Evolutionary conservation across 1,140 invertebrate genomes (phyloP), one percentile per base, ranked within the genome.

Genomic region (Camponotus floridanus): DNA sequence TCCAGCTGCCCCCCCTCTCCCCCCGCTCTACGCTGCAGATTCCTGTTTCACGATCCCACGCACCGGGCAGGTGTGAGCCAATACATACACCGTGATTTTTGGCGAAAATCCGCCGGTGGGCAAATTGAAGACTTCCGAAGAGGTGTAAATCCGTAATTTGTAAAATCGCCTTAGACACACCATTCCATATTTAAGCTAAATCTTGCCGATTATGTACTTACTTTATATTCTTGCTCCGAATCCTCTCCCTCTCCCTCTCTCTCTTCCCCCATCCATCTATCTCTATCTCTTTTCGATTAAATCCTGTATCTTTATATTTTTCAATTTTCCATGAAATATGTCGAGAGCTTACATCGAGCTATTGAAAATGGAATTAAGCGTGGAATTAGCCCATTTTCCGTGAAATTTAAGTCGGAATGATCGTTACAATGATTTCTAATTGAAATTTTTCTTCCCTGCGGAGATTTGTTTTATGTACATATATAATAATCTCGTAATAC

Each of bases 331-430:
- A 26, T 64, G 26, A 76, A 76, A 76, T 45, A 59, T 45, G 42
- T 31, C 31, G 42, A 33, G 15, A 64, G 59, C 18, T 45, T 76
- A 76, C 31, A 45, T 39, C n/a, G n/a, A 26, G 36, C 13, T 76
- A 59, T 65, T 65, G 76, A 42, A 78, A 15, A 33, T 78, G 61
- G 42, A 21, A 64, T 78, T 78, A 64, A 26, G 2, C 18, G 15
- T 15, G 3, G 21, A 76, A 64, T 42, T 64, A 76, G 64, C 33
- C 18, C 59, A 33, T 48, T 65, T 64, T 33, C 9, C 39, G 11
- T 21, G n/a, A 39, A 61, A 76, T 42, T 76, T 61, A 26, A 76
- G 33, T 42, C 42, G 13, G n/a, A 78, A 48, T 15, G 8, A 13
- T 64, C 57, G 42, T 48, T 45, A 33, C 31, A 42, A 36, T 39